These are phyloP conservation scores for Plagodis dolabraria DNA, from an alignment of 2,888 invertebrate species.

Conservation along the genomic window DNA sequence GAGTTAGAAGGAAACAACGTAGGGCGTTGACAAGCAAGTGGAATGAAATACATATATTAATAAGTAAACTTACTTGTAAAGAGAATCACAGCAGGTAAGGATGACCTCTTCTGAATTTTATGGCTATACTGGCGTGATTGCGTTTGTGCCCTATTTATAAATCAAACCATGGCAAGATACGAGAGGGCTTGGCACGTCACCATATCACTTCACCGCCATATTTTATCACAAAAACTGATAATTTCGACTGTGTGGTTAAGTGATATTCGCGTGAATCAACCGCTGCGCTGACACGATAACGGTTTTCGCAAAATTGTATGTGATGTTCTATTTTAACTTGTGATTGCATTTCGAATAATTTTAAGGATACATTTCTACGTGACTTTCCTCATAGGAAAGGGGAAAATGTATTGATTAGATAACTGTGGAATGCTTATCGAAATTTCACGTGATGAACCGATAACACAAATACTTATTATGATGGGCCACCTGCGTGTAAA, in stretches of 20 bases:
- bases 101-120: constrained; percentile 19
- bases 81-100: background rate
- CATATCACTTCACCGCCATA: constrained; percentile 36
- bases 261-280: constrained; percentile 16
- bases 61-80: background rate
- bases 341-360: constrained; percentile 7
- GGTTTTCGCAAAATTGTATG: constrained; percentile 31
- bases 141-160: constrained; percentile 54
- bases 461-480: background rate
- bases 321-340: constrained; percentile 5
- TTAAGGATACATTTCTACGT: constrained; percentile 4
- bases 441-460: background rate
- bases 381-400: background rate
- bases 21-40: too few species aligned
- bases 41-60: too few species aligned
- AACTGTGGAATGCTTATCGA: background rate
- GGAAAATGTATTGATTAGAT: constrained; percentile 1
- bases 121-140: constrained; percentile 41
- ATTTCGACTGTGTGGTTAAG: constrained; percentile 6
- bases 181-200: constrained; percentile 48
- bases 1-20: too few species aligned
- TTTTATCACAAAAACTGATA: constrained; percentile 36
- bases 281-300: constrained; percentile 16
- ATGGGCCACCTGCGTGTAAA: too few species aligned
- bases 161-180: constrained; percentile 56